Conservation (phyloP, 1,140 invertebrate species). For the Teleogryllus occipitalis region DNA sequence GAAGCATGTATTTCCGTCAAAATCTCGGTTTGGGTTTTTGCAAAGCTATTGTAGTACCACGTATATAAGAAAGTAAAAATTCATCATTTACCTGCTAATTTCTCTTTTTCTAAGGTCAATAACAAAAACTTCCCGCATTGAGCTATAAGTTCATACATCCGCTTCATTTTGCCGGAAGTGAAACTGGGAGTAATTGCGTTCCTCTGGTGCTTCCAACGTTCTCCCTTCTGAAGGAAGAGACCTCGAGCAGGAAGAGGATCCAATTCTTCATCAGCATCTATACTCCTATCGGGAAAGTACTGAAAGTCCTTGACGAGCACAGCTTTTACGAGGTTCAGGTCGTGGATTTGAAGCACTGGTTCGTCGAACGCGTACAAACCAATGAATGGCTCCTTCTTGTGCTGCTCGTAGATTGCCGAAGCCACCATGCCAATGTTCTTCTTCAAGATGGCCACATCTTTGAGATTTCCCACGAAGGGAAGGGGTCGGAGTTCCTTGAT, state of each 20-base stretch:
- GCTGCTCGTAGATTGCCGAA: background rate
- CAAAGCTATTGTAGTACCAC: too few relatives aligned
- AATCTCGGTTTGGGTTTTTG: too few relatives aligned
- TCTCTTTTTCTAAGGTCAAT: too few relatives aligned
- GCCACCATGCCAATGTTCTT: conserved; percentile 7
- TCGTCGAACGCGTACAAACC: conserved; percentile 40
- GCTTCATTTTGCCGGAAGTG: conserved; percentile 40
- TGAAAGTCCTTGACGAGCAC: conserved; percentile 42
- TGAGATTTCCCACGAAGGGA: conserved; percentile 38
- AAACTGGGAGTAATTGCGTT: conserved; percentile 40
- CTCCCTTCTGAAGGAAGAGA: conserved; percentile 15
- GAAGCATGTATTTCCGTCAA: too few relatives aligned
- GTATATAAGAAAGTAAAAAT: too few relatives aligned
- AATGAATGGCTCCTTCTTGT: background rate
- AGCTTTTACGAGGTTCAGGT: conserved; percentile 40
- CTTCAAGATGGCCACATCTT: conserved; percentile 23
- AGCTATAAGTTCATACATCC: conserved; percentile 34
- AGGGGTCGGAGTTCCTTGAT: conserved; percentile 37
- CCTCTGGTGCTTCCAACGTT: conserved; percentile 39
- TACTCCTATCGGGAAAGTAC: conserved; percentile 39
- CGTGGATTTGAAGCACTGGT: conserved; percentile 38
- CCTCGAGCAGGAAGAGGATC: conserved; percentile 20
- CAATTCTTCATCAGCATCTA: conserved; percentile 37
- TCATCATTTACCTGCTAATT: too few relatives aligned
- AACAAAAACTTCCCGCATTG: conserved; percentile 16